Conservation (phyloP, 2,888 invertebrate species). For the Monopis laevigella region DNA sequence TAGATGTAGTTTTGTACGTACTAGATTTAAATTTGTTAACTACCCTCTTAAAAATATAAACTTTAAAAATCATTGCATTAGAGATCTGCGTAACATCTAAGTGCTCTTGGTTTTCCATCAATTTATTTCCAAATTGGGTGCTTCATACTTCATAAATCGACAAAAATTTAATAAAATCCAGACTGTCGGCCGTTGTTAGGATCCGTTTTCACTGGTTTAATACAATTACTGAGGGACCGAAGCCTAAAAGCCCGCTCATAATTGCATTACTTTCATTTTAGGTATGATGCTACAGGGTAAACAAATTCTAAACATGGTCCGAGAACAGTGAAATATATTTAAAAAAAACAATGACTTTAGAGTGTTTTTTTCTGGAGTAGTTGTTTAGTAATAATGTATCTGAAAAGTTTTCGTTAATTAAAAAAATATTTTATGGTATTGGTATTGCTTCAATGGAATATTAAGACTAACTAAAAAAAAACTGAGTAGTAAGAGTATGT, state of each 20-base stretch:
- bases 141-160: slow-evolving; percentile 11
- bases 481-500: too few species aligned
- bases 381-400: too few species aligned
- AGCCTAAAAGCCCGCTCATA: slow-evolving; percentile 45
- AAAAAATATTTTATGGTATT: too few species aligned
- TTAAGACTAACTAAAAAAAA: too few species aligned
- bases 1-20: too few species aligned
- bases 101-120: not conserved
- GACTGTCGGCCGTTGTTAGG: slow-evolving; percentile 12
- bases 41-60: too few species aligned
- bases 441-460: too few species aligned
- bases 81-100: not conserved
- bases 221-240: slow-evolving; percentile 32
- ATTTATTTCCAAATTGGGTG: not conserved
- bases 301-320: slow-evolving; percentile 1
- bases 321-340: too few species aligned
- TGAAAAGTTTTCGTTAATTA: too few species aligned
- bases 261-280: slow-evolving; percentile 43
- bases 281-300: slow-evolving; percentile 12
- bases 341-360: too few species aligned
- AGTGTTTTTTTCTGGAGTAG: not conserved
- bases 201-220: slow-evolving; percentile 33
- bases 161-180: slow-evolving; percentile 13
- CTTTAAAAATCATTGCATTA: too few species aligned
- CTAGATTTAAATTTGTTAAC: too few species aligned